These are phyloP conservation scores for Prionailurus bengalensis DNA, from an alignment of 2,113 vertebrate genomes.

Conservation along the genomic window DNA sequence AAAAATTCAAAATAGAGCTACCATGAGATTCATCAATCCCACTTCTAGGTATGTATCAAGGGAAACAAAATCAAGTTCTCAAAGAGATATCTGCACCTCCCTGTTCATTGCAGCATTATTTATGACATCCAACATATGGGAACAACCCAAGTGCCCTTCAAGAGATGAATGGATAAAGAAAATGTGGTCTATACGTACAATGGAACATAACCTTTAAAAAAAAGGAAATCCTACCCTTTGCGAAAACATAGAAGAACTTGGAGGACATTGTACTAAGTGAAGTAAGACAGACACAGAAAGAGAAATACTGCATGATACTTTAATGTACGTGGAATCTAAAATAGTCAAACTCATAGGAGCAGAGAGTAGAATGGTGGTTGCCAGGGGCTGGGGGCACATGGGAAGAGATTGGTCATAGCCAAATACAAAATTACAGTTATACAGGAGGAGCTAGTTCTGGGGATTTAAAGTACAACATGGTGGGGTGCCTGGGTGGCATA, in stretches of 20 bases:
- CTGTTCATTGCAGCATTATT: background rate
- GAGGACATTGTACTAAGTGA: background rate
- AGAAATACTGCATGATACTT: background rate
- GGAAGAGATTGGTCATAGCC: background rate
- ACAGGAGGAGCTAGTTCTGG: background rate
- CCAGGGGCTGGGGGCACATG: background rate
- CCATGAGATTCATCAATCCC: background rate
- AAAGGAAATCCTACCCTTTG: background rate
- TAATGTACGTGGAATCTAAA: accelerated
- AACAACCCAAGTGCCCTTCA: background rate
- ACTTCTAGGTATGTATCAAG: background rate
- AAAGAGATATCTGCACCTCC: background rate
- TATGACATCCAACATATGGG: background rate
- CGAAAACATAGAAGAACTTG: background rate
- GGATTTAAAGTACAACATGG: accelerated
- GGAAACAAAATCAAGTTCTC: background rate
- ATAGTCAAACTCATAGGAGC: background rate
- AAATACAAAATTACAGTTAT: no score
- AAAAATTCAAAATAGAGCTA: background rate
- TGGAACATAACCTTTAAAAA: background rate
- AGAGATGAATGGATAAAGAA: background rate
- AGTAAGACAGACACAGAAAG: background rate
- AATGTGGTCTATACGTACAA: background rate
- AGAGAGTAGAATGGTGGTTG: background rate
- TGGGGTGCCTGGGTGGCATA: no score